Evolutionary conservation across 2,888 invertebrate genomes (phyloP).

Genomic region (Leptinotarsa tumamoca): DNA sequence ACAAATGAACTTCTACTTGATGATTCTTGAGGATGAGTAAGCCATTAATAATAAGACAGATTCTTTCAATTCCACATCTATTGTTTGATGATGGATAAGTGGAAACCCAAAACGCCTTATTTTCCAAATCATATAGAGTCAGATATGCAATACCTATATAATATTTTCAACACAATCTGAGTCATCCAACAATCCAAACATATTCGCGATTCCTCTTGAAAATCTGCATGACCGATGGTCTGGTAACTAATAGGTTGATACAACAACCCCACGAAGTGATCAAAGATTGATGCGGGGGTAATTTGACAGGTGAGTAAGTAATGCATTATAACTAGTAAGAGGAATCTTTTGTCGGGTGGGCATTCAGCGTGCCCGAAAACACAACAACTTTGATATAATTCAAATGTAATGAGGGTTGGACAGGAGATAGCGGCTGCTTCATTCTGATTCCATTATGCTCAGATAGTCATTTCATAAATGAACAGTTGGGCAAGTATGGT

Average conservation of each 20-base stretch:
- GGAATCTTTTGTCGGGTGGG: constrained; percentile 50
- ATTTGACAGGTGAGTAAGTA: constrained; percentile 58
- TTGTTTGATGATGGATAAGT: too few species aligned
- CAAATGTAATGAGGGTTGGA: constrained; percentile 58
- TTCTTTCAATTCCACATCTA: too few species aligned
- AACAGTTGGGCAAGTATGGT: constrained; percentile 59
- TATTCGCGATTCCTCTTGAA: neutral
- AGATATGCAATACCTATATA: too few species aligned
- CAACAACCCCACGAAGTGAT: constrained; percentile 49
- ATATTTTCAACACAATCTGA: neutral
- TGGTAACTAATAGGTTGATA: constrained; percentile 56
- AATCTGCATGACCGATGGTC: constrained; percentile 22
- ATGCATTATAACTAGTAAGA: constrained; percentile 55
- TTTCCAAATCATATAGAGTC: too few species aligned
- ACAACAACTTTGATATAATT: constrained; percentile 48
- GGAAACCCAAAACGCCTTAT: too few species aligned
- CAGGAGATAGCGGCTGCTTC: constrained; percentile 53
- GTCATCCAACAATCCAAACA: neutral
- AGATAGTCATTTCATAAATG: constrained; percentile 56
- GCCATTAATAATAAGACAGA: too few species aligned
- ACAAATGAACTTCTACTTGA: too few species aligned
- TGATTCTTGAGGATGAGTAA: too few species aligned
- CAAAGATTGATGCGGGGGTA: constrained; percentile 58
- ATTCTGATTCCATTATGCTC: constrained; percentile 58
- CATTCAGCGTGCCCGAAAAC: constrained; percentile 29